A percentile compares a stretch with the other conserved stretches of the same genome.
Conservation (phyloP, 2,113 vertebrate genomes). For the Baryphthengus martii region DNA sequence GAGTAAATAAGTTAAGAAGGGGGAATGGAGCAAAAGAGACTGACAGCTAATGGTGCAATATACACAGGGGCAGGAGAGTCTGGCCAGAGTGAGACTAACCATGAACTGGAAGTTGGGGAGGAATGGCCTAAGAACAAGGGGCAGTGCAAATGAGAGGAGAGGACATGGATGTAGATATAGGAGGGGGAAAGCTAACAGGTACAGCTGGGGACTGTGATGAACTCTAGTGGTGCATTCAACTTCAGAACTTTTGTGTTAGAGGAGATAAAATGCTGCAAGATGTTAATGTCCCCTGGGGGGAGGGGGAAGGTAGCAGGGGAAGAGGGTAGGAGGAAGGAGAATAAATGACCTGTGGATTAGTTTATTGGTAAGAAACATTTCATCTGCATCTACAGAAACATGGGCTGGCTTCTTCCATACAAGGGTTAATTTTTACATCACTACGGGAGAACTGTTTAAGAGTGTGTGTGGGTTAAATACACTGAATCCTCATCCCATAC, state of each 20-base stretch:
- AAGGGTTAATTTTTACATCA: conserved; percentile 75
- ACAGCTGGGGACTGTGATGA: background rate
- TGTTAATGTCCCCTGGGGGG: background rate
- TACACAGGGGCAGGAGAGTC: background rate
- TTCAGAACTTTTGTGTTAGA: background rate
- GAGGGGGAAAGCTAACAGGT: background rate
- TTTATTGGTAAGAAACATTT: conserved; percentile 7
- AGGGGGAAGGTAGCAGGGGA: background rate
- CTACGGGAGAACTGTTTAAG: conserved; percentile 73
- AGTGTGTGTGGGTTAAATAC: conserved; percentile 78
- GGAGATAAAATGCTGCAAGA: background rate
- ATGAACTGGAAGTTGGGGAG: background rate
- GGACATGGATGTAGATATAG: background rate
- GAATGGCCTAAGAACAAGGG: background rate
- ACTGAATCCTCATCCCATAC: conserved; percentile 80
- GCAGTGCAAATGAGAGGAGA: background rate
- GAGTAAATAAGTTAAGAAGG: background rate
- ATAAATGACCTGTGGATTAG: background rate
- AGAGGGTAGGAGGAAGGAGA: background rate
- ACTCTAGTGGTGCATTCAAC: background rate
- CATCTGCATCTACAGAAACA: background rate
- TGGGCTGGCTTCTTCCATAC: conserved; percentile 33
- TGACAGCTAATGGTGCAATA: background rate
- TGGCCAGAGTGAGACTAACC: background rate
- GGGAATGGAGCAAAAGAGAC: background rate